These are phyloP conservation scores for Tetragonula clypearis DNA, from an alignment of 1,140 invertebrate genomes.

Conservation along the genomic window DNA sequence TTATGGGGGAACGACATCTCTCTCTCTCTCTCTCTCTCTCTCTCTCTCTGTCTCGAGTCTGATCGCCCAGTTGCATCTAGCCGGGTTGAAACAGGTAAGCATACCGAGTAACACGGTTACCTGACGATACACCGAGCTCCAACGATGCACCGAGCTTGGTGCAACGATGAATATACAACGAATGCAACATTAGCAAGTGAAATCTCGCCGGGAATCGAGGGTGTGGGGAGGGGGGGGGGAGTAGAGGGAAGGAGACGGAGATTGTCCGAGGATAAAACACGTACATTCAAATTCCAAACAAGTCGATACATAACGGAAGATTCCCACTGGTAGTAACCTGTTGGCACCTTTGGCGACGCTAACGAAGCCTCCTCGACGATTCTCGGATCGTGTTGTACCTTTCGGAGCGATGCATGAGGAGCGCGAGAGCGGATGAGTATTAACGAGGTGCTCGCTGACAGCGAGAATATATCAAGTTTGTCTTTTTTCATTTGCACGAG, in stretches of 20 bases:
- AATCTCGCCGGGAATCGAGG: constrained; percentile 52
- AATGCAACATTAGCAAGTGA: constrained; percentile 73
- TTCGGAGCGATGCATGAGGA: not conserved
- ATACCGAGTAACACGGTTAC: constrained; percentile 32
- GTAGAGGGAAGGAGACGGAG: constrained; percentile 25
- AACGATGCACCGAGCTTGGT: too few species aligned
- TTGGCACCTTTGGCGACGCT: constrained; percentile 37
- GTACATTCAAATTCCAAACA: constrained; percentile 61
- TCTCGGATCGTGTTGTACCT: not conserved
- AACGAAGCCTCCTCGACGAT: constrained; percentile 8
- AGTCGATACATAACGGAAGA: constrained; percentile 44
- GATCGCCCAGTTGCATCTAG: not conserved
- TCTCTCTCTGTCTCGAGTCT: not conserved
- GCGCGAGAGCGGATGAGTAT: not conserved
- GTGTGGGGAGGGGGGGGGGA: not conserved
- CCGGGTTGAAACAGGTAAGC: not conserved
- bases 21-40: too few species aligned
- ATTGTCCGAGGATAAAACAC: constrained; percentile 55
- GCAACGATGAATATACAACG: constrained; percentile 74
- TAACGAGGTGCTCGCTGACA: too few species aligned
- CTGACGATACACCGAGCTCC: constrained; percentile 24
- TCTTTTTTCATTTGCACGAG: too few species aligned
- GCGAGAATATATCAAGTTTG: too few species aligned
- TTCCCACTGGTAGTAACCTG: constrained; percentile 51
- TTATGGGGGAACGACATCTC: too few species aligned